phyloP scores from a whole-genome alignment of 2,888 invertebrate species.

The Callosobruchus maculatus region DNA sequence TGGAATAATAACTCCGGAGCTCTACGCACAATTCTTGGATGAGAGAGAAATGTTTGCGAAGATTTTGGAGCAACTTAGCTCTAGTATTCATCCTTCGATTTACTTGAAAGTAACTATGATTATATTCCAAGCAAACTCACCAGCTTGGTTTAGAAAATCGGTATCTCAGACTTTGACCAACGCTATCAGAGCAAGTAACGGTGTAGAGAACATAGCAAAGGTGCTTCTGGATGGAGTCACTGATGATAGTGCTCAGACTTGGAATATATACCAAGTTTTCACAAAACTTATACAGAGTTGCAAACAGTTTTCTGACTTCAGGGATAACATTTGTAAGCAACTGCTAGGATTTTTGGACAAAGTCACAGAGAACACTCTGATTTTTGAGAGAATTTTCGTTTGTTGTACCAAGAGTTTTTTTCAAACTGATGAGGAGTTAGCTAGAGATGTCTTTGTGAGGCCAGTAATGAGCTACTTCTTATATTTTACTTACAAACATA shows the following conservation, averaged over 20 bases:
- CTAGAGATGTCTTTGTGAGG: constrained; percentile 44
- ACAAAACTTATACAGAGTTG: constrained; percentile 60
- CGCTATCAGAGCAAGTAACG: constrained; percentile 58
- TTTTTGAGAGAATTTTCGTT: constrained; percentile 49
- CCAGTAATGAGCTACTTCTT: constrained; percentile 21
- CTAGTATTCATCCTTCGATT: constrained; percentile 57
- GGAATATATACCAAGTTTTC: constrained; percentile 66
- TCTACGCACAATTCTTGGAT: constrained; percentile 51
- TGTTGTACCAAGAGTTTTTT: constrained; percentile 56
- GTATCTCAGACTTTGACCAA: constrained; percentile 60
- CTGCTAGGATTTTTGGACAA: constrained; percentile 47
- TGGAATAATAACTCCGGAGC: constrained; percentile 57
- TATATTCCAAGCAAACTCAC: constrained; percentile 57
- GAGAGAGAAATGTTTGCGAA: constrained; percentile 54
- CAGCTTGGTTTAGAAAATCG: constrained; percentile 61
- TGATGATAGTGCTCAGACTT: constrained; percentile 56
- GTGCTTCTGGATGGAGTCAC: constrained; percentile 55
- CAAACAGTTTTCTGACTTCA: constrained; percentile 55
- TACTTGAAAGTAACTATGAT: constrained; percentile 69
- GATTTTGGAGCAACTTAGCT: constrained; percentile 54
- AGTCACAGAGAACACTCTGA: constrained; percentile 15
- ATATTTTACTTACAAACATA: constrained; percentile 28
- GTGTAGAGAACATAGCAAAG: constrained; percentile 61
- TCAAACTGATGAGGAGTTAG: constrained; percentile 50
- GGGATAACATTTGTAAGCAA: constrained; percentile 55